phyloP scores from a whole-genome alignment of 2,113 vertebrate species.

The Passer domesticus region DNA sequence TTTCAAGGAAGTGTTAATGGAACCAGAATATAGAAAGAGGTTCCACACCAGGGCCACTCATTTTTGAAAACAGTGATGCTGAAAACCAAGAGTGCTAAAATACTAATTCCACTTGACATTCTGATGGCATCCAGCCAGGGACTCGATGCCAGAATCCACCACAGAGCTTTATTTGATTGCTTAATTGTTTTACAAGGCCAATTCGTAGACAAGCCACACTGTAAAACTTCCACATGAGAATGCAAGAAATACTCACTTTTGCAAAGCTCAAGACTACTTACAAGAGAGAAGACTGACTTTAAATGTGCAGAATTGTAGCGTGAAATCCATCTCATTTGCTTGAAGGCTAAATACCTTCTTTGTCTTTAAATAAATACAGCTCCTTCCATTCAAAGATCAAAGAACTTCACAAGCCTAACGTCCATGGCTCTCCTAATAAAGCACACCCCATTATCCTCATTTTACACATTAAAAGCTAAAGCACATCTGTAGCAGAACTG shows the following conservation, averaged over 20 bases:
- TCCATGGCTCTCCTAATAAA: neutral
- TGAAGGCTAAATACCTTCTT: slow-evolving; percentile 1
- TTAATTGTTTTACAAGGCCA: slow-evolving; percentile 59
- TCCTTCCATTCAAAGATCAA: slow-evolving; percentile 5
- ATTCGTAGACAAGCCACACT: slow-evolving; percentile 11
- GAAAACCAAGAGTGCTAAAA: slow-evolving; percentile 23
- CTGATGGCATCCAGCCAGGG: slow-evolving; percentile 41
- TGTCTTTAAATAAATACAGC: slow-evolving; percentile 15
- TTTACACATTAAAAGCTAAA: slow-evolving; percentile 1
- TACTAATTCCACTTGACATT: slow-evolving; percentile 49
- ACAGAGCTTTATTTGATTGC: slow-evolving; percentile 56
- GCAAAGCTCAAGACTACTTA: neutral
- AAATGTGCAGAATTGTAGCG: neutral
- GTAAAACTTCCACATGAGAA: slow-evolving; percentile 27
- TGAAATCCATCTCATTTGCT: neutral
- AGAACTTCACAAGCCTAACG: neutral
- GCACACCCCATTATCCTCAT: neutral
- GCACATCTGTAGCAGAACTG: neutral
- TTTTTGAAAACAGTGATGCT: neutral
- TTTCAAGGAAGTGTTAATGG: neutral
- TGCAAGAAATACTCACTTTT: neutral
- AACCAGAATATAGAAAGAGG: neutral
- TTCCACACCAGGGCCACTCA: neutral
- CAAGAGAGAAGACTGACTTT: neutral
- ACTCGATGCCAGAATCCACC: slow-evolving; percentile 25